Evolutionary conservation across 1,140 invertebrate genomes (phyloP).

Genomic region (Hylaeus anthracinus): DNA sequence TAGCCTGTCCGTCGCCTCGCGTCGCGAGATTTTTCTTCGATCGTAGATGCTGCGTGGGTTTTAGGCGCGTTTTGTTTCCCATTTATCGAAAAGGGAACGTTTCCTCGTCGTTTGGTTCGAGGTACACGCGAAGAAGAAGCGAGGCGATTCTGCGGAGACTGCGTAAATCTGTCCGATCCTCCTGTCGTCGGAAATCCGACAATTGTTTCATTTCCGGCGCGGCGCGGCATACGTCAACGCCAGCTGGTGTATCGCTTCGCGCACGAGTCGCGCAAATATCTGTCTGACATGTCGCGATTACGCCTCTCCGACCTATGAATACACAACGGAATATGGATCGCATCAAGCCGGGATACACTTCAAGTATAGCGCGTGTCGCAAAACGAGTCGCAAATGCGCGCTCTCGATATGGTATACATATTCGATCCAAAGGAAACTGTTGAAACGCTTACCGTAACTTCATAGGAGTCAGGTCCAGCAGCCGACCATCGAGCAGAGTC

Average conservation of each 20-base stretch:
- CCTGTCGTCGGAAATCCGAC: conserved; percentile 25
- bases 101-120: neutral
- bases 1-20: neutral
- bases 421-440: too few relatives aligned
- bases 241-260: conserved; percentile 38
- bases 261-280: conserved; percentile 35
- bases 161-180: neutral
- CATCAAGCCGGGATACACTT: neutral
- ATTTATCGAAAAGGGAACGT: too few relatives aligned
- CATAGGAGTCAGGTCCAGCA: too few relatives aligned
- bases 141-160: too few relatives aligned
- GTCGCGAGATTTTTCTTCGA: conserved; percentile 34
- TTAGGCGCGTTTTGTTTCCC: too few relatives aligned
- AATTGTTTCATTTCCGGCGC: conserved; percentile 56
- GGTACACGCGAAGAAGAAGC: too few relatives aligned
- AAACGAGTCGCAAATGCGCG: too few relatives aligned
- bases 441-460: too few relatives aligned
- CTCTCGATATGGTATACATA: too few relatives aligned
- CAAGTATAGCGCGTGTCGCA: too few relatives aligned
- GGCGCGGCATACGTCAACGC: conserved; percentile 26
- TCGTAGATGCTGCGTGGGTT: neutral
- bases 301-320: neutral
- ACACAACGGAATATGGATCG: neutral
- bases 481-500: neutral
- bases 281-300: conserved; percentile 43